phyloP scores from a whole-genome alignment of 2,113 vertebrate genomes.

The Prietella phreatophila region DNA sequence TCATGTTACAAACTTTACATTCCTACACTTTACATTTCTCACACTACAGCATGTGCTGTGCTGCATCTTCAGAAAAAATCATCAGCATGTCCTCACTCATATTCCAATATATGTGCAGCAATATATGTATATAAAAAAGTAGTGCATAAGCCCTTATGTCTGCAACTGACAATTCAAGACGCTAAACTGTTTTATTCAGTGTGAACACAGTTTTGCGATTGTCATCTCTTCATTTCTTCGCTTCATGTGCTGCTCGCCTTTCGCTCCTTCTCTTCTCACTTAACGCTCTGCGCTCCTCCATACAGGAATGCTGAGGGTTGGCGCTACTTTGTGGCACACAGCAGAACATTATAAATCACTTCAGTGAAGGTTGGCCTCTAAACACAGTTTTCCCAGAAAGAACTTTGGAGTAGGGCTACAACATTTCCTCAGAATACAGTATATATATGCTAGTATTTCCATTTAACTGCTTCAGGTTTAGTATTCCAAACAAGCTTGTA shows the following conservation, averaged over 20 bases:
- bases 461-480: neutral
- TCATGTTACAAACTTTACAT: neutral
- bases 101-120: neutral
- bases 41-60: neutral
- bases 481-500: neutral
- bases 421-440: neutral
- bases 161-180: neutral
- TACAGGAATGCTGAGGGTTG: slow-evolving; percentile 34
- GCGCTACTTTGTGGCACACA: slow-evolving; percentile 7
- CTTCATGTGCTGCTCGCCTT: neutral
- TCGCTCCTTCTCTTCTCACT: neutral
- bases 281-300: neutral
- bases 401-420: neutral
- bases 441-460: neutral
- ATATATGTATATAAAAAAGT: neutral
- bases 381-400: neutral
- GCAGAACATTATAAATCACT: slow-evolving; percentile 32
- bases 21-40: neutral
- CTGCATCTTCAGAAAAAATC: neutral
- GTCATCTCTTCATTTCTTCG: slow-evolving; percentile 3
- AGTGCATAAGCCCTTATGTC: neutral
- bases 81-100: neutral
- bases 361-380: slow-evolving; percentile 28
- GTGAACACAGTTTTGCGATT: neutral
- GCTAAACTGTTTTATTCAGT: neutral